Evolutionary conservation across 2,888 invertebrate genomes (phyloP).

Genomic region (Hermaeophaga mercurialis): DNA sequence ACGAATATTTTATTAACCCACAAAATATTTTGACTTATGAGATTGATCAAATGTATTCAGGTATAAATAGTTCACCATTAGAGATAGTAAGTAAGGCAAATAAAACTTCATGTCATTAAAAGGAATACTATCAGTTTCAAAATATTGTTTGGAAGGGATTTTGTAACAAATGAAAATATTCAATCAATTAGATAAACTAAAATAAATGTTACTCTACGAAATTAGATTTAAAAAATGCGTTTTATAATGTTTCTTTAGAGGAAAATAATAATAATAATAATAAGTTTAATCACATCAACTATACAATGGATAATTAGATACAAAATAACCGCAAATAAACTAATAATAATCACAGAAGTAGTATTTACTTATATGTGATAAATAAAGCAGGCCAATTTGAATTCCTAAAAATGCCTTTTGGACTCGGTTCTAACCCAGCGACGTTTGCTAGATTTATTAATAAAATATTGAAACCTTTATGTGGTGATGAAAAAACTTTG

Average conservation of each 20-base stretch:
- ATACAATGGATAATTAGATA: too few species aligned
- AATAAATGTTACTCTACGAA: too few species aligned
- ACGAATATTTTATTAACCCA: too few species aligned
- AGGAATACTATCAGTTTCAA: not conserved
- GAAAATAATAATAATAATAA: too few species aligned
- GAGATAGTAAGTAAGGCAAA: not conserved
- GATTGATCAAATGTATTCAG: not conserved
- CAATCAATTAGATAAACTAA: too few species aligned
- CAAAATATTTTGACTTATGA: not conserved
- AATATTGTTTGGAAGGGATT: not conserved
- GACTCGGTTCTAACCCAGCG: constrained; percentile 40
- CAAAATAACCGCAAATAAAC: too few species aligned
- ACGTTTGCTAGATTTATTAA: constrained; percentile 36
- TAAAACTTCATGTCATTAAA: not conserved
- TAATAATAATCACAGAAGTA: too few species aligned
- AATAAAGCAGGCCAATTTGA: constrained; percentile 48
- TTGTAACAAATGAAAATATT: not conserved
- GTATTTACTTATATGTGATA: too few species aligned
- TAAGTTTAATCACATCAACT: too few species aligned
- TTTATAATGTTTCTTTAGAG: constrained; percentile 42
- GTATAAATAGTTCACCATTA: not conserved
- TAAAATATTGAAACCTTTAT: constrained; percentile 34
- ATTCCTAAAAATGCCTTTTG: constrained; percentile 46
- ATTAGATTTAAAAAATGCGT: constrained; percentile 44
- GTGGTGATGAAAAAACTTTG: constrained; percentile 28